A percentile compares a stretch with the other conserved stretches of the same genome.
phyloP scores from a whole-genome alignment of 2,797 vertebrate species.

The Champsocephalus gunnari region DNA sequence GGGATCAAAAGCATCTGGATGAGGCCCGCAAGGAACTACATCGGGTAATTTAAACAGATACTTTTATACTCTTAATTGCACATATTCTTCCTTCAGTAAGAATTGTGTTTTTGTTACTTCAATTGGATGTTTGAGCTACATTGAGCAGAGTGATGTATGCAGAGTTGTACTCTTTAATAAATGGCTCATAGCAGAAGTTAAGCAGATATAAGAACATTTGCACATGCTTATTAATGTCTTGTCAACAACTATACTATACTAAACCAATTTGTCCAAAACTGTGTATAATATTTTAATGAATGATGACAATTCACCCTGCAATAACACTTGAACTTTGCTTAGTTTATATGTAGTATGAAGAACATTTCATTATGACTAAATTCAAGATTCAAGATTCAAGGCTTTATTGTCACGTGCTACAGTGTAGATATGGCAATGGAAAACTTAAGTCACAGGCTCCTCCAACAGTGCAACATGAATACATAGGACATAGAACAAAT shows the following conservation, averaged over 20 bases:
- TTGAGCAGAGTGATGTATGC: neutral
- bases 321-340: neutral
- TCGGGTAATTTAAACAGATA: slow-evolving; percentile 59
- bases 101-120: too few relatives aligned
- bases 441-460: too few relatives aligned
- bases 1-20: slow-evolving; percentile 82
- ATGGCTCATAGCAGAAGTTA: neutral
- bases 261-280: neutral
- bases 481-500: too few relatives aligned
- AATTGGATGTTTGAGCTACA: too few relatives aligned
- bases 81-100: too few relatives aligned
- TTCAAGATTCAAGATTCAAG: neutral
- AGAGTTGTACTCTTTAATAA: neutral
- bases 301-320: neutral
- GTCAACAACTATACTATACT: too few relatives aligned
- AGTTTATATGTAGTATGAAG: neutral
- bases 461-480: too few relatives aligned
- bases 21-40: slow-evolving; percentile 88
- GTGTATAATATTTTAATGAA: neutral
- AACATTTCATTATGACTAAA: neutral
- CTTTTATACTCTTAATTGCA: neutral
- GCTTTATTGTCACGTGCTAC: too few relatives aligned
- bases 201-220: neutral
- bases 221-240: neutral
- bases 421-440: too few relatives aligned